Base-by-base conservation (phyloP, 2,888 invertebrate species). In the Rhamphomyia laevipes region DNA sequence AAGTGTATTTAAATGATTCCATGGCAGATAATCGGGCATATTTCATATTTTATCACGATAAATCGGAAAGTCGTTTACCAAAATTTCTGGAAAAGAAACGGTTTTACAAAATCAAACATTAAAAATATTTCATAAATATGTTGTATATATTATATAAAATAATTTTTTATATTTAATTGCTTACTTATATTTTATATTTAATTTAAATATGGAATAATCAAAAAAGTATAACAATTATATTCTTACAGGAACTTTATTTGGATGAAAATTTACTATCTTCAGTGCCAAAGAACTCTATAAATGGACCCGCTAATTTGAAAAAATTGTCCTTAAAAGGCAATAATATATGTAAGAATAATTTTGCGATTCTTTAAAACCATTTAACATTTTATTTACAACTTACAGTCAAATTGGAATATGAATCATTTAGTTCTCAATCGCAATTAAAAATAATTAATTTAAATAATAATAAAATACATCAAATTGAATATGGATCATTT, bases 281-380 rank as follows among this genome's bases (percentile, higher is more conserved):
- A 12, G 79, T 90, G 27, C 92, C 92, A 13, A 82, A 84, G 27
- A 76, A 80, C 35, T 87, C 90, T 1, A 70, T 92, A 18, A 88
- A 89, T 63, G 89, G 89, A 33, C 90, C 91, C 10, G 78, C 75
- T 60, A 76, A 80, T 23, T 72, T 92, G 50, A 78, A 78, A 63
- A 73, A 83, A 52, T 73, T 93, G 31, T 84, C 88, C 1, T 70
- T 92, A 49, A 77, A 80, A 57, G 77, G 81, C 60, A 93, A 93
- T 66, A 77, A 82, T 66, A 90, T 92, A 64, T 82, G 90, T 89
- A 77, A 74, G 73, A 64, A 41, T 38, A 48, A 45, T 17, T 31
- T 27, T 18, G 12, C 18, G n/a, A 30, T 37, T 40, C 35, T 47
- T 10, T 38, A 27, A 17, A 33, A 43, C 35, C 47, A 44, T 47